These are phyloP conservation scores for Phoebastria nigripes DNA, from an alignment of 2,797 vertebrate species.

Conservation along the genomic window DNA sequence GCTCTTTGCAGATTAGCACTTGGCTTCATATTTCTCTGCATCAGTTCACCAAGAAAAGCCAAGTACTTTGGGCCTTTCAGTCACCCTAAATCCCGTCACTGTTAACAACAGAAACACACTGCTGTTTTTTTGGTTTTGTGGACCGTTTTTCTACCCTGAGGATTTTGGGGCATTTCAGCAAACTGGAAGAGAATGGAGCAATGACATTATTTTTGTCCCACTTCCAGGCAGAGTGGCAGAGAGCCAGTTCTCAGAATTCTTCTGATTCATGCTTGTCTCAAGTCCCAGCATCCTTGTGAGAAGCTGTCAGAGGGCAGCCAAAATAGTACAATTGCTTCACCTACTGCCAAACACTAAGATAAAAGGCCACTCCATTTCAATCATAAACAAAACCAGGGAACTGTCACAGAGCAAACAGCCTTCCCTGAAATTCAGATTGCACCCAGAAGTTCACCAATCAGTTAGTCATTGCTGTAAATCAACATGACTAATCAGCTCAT, in stretches of 20 bases:
- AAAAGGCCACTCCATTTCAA: background rate
- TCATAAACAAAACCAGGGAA: background rate
- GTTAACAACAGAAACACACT: background rate
- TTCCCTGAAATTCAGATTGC: background rate
- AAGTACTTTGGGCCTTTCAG: background rate
- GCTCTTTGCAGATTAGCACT: background rate
- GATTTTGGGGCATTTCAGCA: background rate
- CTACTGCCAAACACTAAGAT: background rate
- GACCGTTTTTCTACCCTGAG: background rate
- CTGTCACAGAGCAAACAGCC: background rate
- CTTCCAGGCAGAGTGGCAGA: slow-evolving; percentile 18
- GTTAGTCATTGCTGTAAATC: background rate
- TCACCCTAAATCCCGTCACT: background rate
- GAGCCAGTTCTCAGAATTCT: slow-evolving; percentile 5
- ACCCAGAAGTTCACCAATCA: background rate
- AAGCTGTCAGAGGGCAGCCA: slow-evolving; percentile 39
- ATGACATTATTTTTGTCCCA: background rate
- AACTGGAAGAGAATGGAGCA: background rate
- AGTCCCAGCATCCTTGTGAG: background rate
- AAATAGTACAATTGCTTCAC: background rate
- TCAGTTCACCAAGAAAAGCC: background rate
- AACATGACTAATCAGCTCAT: background rate
- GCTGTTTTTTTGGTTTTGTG: background rate
- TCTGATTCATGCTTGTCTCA: slow-evolving; percentile 13
- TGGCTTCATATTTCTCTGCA: background rate